Percentiles rank a stretch among this genome's conserved stretches.
Conservation (phyloP, 2,888 invertebrate species). For the Alcis repandata region DNA sequence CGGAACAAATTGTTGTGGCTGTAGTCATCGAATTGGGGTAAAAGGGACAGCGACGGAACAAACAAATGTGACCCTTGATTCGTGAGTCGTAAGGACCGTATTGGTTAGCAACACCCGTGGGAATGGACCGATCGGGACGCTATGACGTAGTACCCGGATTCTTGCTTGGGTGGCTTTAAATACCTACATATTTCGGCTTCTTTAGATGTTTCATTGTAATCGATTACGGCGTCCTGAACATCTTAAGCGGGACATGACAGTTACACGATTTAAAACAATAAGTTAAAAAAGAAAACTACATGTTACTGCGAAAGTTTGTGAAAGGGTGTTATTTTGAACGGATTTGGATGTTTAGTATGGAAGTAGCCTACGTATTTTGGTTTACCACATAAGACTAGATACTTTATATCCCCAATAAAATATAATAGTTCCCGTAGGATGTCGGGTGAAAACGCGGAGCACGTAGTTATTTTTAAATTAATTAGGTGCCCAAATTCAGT, state of each 20-base stretch:
- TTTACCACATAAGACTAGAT: too few species aligned
- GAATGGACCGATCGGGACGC: constrained; percentile 55
- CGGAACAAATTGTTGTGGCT: constrained; percentile 66
- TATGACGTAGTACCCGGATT: constrained; percentile 60
- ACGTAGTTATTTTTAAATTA: too few species aligned
- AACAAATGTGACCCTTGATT: constrained; percentile 56
- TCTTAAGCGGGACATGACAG: neutral
- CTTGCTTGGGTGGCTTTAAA: constrained; percentile 46
- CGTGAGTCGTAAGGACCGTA: constrained; percentile 48
- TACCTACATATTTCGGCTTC: constrained; percentile 46
- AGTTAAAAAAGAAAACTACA: neutral
- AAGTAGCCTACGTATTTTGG: too few species aligned
- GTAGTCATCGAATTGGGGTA: constrained; percentile 49
- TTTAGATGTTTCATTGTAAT: constrained; percentile 28
- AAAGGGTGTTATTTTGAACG: too few species aligned
- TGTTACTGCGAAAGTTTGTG: too few species aligned
- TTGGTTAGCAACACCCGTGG: constrained; percentile 58
- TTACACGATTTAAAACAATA: neutral
- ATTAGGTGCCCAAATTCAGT: neutral
- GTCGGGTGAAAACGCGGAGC: too few species aligned
- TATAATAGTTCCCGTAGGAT: too few species aligned
- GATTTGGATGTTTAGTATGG: too few species aligned
- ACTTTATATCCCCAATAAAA: too few species aligned
- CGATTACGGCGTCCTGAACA: constrained; percentile 5
- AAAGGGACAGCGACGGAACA: constrained; percentile 45